Percentiles rank a stretch among this genome's conserved stretches.
These are phyloP conservation scores for Drosophila lacteicornis DNA, from an alignment of 1,140 invertebrate genomes.

Conservation along the genomic window DNA sequence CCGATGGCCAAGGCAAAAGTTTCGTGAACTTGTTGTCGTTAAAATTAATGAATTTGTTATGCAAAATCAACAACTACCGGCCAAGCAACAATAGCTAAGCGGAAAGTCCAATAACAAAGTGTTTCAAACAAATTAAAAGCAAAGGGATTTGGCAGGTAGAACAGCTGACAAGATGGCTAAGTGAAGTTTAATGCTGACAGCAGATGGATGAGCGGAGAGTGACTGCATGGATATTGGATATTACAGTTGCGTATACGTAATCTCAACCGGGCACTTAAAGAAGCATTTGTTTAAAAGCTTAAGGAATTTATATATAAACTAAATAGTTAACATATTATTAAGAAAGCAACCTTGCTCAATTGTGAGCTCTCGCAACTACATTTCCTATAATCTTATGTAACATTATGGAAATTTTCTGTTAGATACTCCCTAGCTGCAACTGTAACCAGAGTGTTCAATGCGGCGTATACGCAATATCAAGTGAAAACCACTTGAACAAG, in stretches of 20 bases:
- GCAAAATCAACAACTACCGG: slow-evolving; percentile 73
- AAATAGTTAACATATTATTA: no score
- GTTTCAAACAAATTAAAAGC: slow-evolving; percentile 59
- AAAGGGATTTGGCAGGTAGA: slow-evolving; percentile 31
- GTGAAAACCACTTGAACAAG: slow-evolving; percentile 41
- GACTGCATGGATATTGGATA: neutral
- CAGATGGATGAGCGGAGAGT: neutral
- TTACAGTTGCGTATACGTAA: neutral
- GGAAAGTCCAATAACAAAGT: slow-evolving; percentile 36
- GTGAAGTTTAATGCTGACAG: neutral
- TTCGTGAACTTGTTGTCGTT: slow-evolving; percentile 41
- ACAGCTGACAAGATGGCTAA: neutral
- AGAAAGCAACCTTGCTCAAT: no score
- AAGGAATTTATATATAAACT: no score
- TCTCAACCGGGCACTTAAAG: neutral
- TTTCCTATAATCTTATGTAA: neutral
- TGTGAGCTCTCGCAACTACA: neutral
- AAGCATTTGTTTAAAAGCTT: no score
- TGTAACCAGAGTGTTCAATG: slow-evolving; percentile 32
- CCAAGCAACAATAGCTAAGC: slow-evolving; percentile 26
- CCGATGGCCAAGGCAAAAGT: slow-evolving; percentile 61
- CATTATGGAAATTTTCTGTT: slow-evolving; percentile 11
- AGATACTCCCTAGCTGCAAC: slow-evolving; percentile 22
- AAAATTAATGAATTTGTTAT: slow-evolving; percentile 83
- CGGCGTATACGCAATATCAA: slow-evolving; percentile 70